Conservation (phyloP, 2,797 vertebrate genomes). For the Microctenopoma steveboyesi region DNA sequence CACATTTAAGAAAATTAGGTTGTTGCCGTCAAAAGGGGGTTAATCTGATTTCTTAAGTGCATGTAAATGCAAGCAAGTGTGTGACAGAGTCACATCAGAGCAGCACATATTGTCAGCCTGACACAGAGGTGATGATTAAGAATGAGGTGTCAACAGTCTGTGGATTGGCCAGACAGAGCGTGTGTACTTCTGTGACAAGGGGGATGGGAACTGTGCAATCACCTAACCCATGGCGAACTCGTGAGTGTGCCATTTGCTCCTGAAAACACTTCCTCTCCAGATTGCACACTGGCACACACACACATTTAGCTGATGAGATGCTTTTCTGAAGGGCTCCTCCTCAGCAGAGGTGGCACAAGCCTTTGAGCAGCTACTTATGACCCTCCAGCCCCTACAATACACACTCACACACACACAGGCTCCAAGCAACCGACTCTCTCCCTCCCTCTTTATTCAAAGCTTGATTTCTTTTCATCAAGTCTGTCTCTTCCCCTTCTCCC, state of each 20-base stretch:
- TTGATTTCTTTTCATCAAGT: constrained; percentile 77
- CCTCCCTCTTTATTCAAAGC: constrained; percentile 66
- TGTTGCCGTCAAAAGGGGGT: constrained; percentile 4
- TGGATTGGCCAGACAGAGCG: constrained; percentile 50
- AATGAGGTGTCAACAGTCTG: constrained; percentile 64
- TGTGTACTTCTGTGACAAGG: constrained; percentile 18
- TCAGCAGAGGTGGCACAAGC: constrained; percentile 76
- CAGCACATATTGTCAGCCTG: constrained; percentile 48
- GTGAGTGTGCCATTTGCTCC: constrained; percentile 52
- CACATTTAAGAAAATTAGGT: constrained; percentile 27
- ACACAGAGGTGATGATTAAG: constrained; percentile 72
- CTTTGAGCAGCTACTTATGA: constrained; percentile 81
- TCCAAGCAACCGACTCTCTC: constrained; percentile 54
- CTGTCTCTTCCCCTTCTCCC: constrained; percentile 71
- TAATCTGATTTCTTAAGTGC: constrained; percentile 38
- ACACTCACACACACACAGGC: constrained; percentile 62
- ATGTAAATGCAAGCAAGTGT: constrained; percentile 30
- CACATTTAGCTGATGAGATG: constrained; percentile 69
- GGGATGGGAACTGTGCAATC: constrained; percentile 60
- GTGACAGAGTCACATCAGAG: constrained; percentile 62
- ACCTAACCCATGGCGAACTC: constrained; percentile 57
- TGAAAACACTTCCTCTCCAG: constrained; percentile 71
- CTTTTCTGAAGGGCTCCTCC: constrained; percentile 69
- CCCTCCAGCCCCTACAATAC: constrained; percentile 67
- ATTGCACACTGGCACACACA: constrained; percentile 48